Base-by-base conservation (phyloP, 2,113 vertebrate species). In the Pelodiscus sinensis region DNA sequence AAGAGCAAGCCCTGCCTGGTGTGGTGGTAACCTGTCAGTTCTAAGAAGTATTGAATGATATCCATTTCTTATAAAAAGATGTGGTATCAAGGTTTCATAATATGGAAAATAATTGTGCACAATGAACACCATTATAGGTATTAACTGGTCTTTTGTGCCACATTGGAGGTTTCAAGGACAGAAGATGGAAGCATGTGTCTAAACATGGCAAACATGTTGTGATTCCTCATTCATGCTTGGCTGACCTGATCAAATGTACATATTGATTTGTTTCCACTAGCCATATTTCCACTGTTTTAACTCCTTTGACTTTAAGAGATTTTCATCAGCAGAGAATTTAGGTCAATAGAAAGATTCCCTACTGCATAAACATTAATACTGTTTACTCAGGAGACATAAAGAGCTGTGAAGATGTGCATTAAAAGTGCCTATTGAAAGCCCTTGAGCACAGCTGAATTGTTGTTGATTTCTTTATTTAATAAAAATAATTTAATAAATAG, bases 361-460 rank as follows among this genome's bases (percentile, higher is more conserved):
- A 78, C 52, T 9, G 8, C 7, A 60, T 82, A 75, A 80, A 91
- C 18, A 24, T 0, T 0, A 94, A 88, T n/a, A 62, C 57, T 25
- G 35, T 89, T 68, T 75, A 65, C 29, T 56, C 62, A 71, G 84
- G 80, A 82, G 21, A 4, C 79, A 58, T 85, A 44, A 51, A 65
- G 31, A 57, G 24, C 21, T 73, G 56, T 31, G 35, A 92, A 71
- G 38, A 83, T 54, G 8, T 44, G 8, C 38, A 81, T 87, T 92
- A 87, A 85, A 13, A 29, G 71, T 51, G 80, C 11, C 50, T 85
- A 29, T 31, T 79, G 58, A 84, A 92, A 90, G 80, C 18, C 73
- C 78, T 38, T 78, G 79, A 88, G 94, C 81, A 1, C 1, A 19
- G 6, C 52, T 93, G 55, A 29, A 56, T 77, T 22, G 6, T 18